Evolutionary conservation across 2,888 invertebrate genomes (phyloP), one percentile per base, ranked within the genome.

Genomic region (Muscina levida): DNA sequence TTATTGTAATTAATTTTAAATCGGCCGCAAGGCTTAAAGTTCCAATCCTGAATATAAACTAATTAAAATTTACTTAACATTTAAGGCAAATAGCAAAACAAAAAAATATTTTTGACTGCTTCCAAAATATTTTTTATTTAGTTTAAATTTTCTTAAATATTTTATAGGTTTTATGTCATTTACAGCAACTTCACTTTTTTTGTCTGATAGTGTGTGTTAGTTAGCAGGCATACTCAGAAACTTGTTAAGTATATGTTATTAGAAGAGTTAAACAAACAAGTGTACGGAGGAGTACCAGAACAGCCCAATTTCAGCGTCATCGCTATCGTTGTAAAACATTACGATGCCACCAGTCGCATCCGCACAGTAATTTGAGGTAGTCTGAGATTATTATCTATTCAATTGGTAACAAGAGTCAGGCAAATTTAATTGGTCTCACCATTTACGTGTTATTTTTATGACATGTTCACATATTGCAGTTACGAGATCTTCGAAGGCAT

Each of bases 391-490:
- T 66, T 73, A 73, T 73, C 66, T 66, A 66, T 56, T 56, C 73
- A 73, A 73, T 73, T 73, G 73, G 73, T 66, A 66, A 66, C 57
- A 31, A 57, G 15, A n/a, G 66, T 73, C 66, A 65, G 72, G 65
- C 65, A 53, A 62, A 65, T 72, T 72, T 65, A 72, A 72, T 72
- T 72, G 72, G 72, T 72, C 62, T 53, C 72, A 72, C 65, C 62
- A 72, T 62, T 59, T 59, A 71, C 48, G 24, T 72, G 48, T 72
- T 72, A 51, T 15, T 62, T 67, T 57, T 74, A 66, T 73, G 66
- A 53, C 66, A 31, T 57, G 53, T 67, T 39, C 31, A 46, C n/a
- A 56, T 67, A n/a, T n/a, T n/a, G n/a, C n/a, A n/a, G n/a, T n/a
- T n/a, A n/a, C n/a, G n/a, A n/a, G n/a, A n/a, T n/a, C n/a, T n/a